phyloP scores from a whole-genome alignment of 2,888 invertebrate species.

The Eilema depressum region DNA sequence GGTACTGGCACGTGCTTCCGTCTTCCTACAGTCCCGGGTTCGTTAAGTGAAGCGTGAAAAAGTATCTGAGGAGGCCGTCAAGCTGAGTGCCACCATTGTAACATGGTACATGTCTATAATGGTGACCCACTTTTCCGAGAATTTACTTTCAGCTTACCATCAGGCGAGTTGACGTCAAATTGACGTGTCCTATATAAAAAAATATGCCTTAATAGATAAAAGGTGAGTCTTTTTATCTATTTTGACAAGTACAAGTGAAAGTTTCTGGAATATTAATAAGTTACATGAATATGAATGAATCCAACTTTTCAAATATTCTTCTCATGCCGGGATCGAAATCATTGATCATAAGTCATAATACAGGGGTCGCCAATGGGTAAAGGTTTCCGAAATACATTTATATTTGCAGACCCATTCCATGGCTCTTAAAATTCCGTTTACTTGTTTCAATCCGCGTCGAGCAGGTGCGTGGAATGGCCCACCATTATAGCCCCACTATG shows the following conservation, averaged over 20 bases:
- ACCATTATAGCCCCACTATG: conserved; percentile 52
- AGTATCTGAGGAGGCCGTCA: too few species aligned
- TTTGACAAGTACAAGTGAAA: not conserved
- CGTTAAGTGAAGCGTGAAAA: too few species aligned
- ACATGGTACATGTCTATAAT: too few species aligned
- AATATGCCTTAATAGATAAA: too few species aligned
- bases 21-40: too few species aligned
- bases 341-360: not conserved
- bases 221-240: too few species aligned
- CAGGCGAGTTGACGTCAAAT: too few species aligned
- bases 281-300: not conserved
- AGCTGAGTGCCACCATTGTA: too few species aligned
- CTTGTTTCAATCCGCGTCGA: conserved; percentile 49
- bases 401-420: conserved; percentile 24
- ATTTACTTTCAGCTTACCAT: too few species aligned
- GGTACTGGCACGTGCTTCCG: too few species aligned
- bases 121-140: too few species aligned
- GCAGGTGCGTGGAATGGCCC: conserved; percentile 61
- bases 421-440: conserved; percentile 31
- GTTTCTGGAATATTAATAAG: not conserved
- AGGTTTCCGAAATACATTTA: conserved; percentile 4
- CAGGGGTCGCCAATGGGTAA: not conserved
- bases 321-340: not conserved
- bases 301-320: conserved; percentile 10
- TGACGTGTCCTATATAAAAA: too few species aligned